Evolutionary conservation across 2,888 invertebrate species (phyloP).

Genomic region (Agriopis aurantiaria): DNA sequence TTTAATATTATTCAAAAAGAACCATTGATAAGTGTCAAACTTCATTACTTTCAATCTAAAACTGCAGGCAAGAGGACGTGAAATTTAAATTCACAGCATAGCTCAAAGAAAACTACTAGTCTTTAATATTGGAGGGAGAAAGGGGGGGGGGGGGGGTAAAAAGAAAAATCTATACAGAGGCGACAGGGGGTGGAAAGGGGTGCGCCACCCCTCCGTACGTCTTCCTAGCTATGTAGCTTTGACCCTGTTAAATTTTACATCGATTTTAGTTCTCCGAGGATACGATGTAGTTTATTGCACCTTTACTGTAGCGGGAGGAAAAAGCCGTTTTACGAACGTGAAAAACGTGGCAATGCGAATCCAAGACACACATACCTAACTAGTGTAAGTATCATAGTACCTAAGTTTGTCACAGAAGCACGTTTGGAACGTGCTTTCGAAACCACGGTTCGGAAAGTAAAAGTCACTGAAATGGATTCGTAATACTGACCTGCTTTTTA

Average conservation of each 20-base stretch:
- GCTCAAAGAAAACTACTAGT: slow-evolving; percentile 60
- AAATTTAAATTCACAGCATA: slow-evolving; percentile 34
- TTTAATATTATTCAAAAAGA: no score
- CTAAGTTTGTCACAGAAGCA: no score
- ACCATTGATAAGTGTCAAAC: background rate
- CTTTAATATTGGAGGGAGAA: slow-evolving; percentile 70
- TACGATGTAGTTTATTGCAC: slow-evolving; percentile 21
- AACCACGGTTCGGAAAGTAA: no score
- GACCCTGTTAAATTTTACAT: slow-evolving; percentile 51
- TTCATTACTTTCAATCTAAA: slow-evolving; percentile 3
- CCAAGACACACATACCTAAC: background rate
- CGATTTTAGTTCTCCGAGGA: slow-evolving; percentile 44
- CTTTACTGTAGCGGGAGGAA: background rate
- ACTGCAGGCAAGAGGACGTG: slow-evolving; percentile 10
- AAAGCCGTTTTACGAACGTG: background rate
- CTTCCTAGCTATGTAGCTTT: slow-evolving; percentile 42
- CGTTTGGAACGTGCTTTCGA: no score
- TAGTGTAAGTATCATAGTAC: background rate
- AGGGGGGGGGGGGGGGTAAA: slow-evolving; percentile 65
- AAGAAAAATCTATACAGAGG: slow-evolving; percentile 75
- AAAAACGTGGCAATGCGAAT: background rate
- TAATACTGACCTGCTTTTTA: no score
- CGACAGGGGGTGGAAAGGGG: slow-evolving; percentile 58
- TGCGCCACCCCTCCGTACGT: slow-evolving; percentile 28
- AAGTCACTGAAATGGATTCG: no score